Percentiles rank a stretch among this genome's conserved stretches.
Evolutionary conservation across 2,113 vertebrate genomes (phyloP).

Genomic region (Hylia prasina): DNA sequence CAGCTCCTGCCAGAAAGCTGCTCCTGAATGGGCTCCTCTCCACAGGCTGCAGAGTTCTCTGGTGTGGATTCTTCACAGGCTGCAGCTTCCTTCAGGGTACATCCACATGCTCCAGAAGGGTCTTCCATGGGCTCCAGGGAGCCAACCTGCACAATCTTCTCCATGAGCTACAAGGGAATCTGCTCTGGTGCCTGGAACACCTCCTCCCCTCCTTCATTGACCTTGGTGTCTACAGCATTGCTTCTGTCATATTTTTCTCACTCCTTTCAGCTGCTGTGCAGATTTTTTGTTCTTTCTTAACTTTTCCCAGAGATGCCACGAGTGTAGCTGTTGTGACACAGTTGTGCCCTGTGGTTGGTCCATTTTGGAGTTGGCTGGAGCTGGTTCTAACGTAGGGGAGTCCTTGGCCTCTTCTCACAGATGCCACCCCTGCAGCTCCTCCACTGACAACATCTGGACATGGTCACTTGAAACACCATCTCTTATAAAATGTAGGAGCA

Average conservation of each 20-base stretch:
- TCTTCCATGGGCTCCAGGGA: not conserved
- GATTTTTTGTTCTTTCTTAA: not conserved
- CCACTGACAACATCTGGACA: not conserved
- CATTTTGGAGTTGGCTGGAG: not conserved
- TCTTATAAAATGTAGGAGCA: not conserved
- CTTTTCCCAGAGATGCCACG: not conserved
- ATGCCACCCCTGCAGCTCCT: not conserved
- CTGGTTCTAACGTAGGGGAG: not conserved
- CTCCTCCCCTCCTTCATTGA: not conserved
- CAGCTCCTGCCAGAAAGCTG: not conserved
- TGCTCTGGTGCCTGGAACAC: not conserved
- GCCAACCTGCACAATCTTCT: not conserved
- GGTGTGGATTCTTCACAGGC: not conserved
- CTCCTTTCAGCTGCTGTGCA: not conserved
- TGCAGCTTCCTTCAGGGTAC: not conserved
- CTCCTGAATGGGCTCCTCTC: not conserved
- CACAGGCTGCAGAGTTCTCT: not conserved
- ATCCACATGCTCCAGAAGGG: not conserved
- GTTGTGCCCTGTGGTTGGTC: not conserved
- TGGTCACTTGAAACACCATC: not conserved
- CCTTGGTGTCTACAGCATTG: not conserved
- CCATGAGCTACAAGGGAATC: not conserved
- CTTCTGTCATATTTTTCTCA: not conserved
- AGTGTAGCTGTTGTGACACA: not conserved
- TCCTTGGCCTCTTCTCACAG: not conserved